Conservation (phyloP, 2,888 invertebrate genomes). For the Autographa gamma region DNA sequence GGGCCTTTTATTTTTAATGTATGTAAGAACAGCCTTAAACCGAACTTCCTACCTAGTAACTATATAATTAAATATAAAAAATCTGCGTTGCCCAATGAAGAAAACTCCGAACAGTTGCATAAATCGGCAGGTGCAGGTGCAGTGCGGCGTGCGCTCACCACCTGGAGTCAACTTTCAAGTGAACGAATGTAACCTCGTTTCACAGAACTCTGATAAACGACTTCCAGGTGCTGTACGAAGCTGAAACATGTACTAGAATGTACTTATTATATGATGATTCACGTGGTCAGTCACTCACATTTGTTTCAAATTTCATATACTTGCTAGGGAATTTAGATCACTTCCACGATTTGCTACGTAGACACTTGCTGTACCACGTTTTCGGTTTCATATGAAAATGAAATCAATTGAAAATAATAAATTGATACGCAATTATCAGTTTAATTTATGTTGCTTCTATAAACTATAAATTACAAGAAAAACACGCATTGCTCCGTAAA, state of each 20-base stretch:
- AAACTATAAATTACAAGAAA: background rate
- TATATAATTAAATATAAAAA: conserved; percentile 20
- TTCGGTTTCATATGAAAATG: conserved; percentile 11
- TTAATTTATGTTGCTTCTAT: background rate
- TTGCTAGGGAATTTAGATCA: conserved; percentile 23
- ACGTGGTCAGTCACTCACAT: conserved; percentile 25
- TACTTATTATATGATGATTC: conserved; percentile 28
- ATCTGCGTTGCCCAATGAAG: conserved; percentile 35
- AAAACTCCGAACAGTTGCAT: conserved; percentile 44
- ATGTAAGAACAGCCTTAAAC: background rate
- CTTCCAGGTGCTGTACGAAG: conserved; percentile 57
- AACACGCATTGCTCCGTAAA: background rate
- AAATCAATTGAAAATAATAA: conserved; percentile 20
- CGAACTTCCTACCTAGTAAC: background rate
- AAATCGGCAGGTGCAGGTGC: conserved; percentile 50
- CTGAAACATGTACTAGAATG: conserved; percentile 33
- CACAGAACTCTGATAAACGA: conserved; percentile 53
- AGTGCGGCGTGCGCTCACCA: conserved; percentile 28
- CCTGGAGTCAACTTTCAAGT: conserved; percentile 59
- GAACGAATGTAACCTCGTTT: conserved; percentile 37
- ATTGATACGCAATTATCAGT: conserved; percentile 1
- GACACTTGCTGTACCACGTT: conserved; percentile 5
- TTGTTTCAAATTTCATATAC: conserved; percentile 38
- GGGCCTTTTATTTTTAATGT: background rate
- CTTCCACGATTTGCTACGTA: conserved; percentile 17